phyloP scores from a whole-genome alignment of 1,140 invertebrate genomes.

The Drosophila ercepeae region DNA sequence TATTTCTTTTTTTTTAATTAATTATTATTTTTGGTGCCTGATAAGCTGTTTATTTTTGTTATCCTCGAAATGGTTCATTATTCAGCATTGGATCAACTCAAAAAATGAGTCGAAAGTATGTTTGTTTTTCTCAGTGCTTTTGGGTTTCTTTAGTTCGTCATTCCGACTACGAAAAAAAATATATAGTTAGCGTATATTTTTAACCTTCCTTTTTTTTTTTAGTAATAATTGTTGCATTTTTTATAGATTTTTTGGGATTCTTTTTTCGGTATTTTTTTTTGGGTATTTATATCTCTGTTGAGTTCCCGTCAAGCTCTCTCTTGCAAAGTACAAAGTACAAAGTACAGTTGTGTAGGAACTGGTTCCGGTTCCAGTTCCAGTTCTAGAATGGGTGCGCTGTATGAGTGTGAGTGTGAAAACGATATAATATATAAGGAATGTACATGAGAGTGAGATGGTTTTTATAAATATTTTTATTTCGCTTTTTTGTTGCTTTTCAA shows the following conservation, averaged over 20 bases:
- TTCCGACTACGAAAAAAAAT: constrained; percentile 48
- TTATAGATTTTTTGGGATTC: not conserved
- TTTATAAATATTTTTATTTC: constrained; percentile 46
- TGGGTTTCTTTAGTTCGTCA: constrained; percentile 39
- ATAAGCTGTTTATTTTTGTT: constrained; percentile 61
- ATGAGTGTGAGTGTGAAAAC: constrained; percentile 18
- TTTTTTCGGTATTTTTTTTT: constrained; percentile 18
- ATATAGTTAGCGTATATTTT: constrained; percentile 47
- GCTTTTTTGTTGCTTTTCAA: constrained; percentile 38
- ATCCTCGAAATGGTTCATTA: constrained; percentile 44
- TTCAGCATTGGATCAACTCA: constrained; percentile 73
- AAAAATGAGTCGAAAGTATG: constrained; percentile 49
- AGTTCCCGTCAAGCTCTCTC: constrained; percentile 47
- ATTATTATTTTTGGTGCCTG: constrained; percentile 59
- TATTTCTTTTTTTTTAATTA: constrained; percentile 24
- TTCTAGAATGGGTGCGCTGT: constrained; percentile 9
- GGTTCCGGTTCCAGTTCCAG: constrained; percentile 28
- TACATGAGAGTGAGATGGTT: constrained; percentile 54
- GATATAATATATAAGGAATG: constrained; percentile 30
- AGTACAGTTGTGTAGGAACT: constrained; percentile 29
- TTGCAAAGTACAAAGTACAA: constrained; percentile 35
- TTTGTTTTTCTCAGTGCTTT: constrained; percentile 67
- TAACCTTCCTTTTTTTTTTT: constrained; percentile 42
- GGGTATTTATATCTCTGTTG: constrained; percentile 37
- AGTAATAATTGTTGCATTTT: constrained; percentile 21